phyloP scores from a whole-genome alignment of 2,797 vertebrate genomes.

The Falco cherrug region DNA sequence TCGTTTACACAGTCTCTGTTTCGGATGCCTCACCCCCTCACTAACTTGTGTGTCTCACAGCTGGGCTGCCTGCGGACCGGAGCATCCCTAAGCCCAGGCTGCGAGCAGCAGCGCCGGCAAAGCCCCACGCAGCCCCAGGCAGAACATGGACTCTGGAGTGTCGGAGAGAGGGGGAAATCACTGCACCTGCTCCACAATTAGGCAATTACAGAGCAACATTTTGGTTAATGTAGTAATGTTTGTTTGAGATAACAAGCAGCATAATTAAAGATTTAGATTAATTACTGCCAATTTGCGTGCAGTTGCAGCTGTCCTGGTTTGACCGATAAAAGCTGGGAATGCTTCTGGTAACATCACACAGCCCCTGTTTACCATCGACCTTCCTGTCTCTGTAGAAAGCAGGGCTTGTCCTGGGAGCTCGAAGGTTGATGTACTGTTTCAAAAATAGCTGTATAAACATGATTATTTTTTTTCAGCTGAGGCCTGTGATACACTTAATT shows the following conservation, averaged over 20 bases:
- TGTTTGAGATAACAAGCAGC: background rate
- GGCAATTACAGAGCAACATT: background rate
- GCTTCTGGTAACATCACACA: background rate
- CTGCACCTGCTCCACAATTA: background rate
- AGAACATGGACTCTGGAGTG: background rate
- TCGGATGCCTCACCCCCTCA: background rate
- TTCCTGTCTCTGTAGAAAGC: background rate
- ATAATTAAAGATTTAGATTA: background rate
- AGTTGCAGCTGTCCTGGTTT: background rate
- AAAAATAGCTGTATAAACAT: background rate
- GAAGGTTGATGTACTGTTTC: background rate
- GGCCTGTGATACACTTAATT: rapidly evolving
- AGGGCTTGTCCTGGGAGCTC: background rate
- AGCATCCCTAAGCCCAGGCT: background rate
- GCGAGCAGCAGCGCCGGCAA: background rate
- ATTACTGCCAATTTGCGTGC: background rate
- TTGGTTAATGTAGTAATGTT: background rate
- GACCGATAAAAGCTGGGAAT: background rate
- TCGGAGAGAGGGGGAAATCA: rapidly evolving
- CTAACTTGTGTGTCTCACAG: background rate
- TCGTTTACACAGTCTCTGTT: background rate
- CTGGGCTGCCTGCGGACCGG: background rate
- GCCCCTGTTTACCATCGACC: background rate
- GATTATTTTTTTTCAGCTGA: background rate
- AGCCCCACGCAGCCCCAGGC: background rate